phyloP scores from a whole-genome alignment of 1,140 invertebrate genomes.

The Mamestra configurata region DNA sequence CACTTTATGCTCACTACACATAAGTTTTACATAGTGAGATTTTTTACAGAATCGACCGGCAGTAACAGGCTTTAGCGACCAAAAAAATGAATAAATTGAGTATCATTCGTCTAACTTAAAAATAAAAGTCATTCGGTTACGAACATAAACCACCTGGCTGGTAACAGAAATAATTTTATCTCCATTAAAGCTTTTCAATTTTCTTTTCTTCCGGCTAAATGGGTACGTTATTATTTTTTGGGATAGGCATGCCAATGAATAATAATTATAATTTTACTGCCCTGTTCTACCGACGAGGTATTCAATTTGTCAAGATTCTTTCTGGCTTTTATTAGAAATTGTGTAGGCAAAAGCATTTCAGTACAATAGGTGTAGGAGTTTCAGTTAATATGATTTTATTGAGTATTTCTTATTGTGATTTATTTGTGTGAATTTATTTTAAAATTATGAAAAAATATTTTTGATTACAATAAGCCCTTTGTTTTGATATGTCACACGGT shows the following conservation, averaged over 20 bases:
- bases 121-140: constrained; percentile 1
- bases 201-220: constrained; percentile 14
- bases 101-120: background rate
- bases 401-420: no score
- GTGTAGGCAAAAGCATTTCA: no score
- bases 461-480: no score
- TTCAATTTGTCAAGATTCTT: background rate
- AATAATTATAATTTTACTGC: background rate
- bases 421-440: no score
- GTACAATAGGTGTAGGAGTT: no score
- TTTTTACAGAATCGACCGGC: background rate
- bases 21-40: no score
- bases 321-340: background rate
- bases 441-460: no score
- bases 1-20: no score
- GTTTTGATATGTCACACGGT: no score
- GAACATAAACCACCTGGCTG: background rate
- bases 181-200: constrained; percentile 12
- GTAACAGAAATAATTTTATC: background rate
- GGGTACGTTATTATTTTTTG: background rate
- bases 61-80: no score
- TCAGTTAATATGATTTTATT: no score
- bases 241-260: background rate
- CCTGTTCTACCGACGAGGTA: background rate
- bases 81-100: background rate